Evolutionary conservation across 2,113 vertebrate species (phyloP).

Genomic region (Litocranius walleri): DNA sequence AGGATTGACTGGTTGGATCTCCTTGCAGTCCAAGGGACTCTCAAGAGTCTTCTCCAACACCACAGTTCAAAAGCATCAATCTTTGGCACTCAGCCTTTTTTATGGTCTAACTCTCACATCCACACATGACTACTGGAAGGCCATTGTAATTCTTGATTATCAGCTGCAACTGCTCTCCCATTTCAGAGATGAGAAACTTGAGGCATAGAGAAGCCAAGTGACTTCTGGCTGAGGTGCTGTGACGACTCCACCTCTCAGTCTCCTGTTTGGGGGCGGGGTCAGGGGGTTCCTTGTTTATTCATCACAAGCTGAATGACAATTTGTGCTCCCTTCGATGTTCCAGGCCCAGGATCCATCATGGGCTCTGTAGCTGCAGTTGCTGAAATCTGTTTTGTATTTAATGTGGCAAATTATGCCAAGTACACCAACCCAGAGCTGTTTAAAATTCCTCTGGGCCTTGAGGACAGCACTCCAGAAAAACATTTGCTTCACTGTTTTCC

Average conservation of each 20-base stretch:
- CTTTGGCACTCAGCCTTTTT: neutral
- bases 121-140: neutral
- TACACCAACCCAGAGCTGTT: conserved; percentile 75
- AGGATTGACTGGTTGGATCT: neutral
- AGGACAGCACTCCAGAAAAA: conserved; percentile 73
- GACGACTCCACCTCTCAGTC: neutral
- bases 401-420: conserved; percentile 79
- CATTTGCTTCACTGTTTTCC: conserved; percentile 71
- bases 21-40: neutral
- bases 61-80: neutral
- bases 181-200: neutral
- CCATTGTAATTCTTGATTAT: neutral
- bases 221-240: accelerated
- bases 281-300: neutral
- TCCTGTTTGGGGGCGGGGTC: neutral
- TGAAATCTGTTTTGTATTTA: conserved; percentile 80
- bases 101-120: neutral
- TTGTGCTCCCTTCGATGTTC: neutral
- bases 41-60: neutral
- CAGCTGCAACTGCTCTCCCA: neutral
- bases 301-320: neutral
- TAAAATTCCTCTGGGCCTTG: conserved; percentile 75
- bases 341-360: neutral
- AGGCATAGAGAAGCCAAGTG: neutral
- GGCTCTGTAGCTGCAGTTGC: conserved; percentile 60